These are phyloP conservation scores for Dicaeum eximium DNA, from an alignment of 2,113 vertebrate species.

Conservation along the genomic window DNA sequence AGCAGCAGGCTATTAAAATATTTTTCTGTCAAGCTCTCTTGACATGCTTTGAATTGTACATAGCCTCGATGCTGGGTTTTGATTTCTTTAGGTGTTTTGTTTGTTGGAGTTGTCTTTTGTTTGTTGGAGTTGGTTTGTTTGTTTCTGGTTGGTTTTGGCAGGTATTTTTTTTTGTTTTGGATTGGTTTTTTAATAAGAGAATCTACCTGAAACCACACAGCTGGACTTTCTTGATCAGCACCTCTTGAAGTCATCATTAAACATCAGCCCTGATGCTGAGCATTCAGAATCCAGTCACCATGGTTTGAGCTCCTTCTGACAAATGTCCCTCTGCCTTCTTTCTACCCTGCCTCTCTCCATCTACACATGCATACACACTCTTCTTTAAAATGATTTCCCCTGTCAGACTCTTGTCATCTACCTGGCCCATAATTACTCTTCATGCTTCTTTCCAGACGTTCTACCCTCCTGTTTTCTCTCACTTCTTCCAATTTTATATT, in stretches of 20 bases:
- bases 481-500: constrained; percentile 10
- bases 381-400: background rate
- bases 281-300: background rate
- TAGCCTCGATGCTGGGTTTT: background rate
- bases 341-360: background rate
- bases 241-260: background rate
- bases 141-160: background rate
- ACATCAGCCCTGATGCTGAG: background rate
- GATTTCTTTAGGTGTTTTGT: background rate
- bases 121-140: background rate
- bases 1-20: constrained; percentile 43
- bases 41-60: background rate
- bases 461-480: background rate
- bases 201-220: background rate
- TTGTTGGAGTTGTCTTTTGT: background rate
- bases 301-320: background rate
- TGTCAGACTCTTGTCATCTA: background rate
- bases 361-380: background rate
- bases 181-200: background rate
- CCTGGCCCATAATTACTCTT: background rate
- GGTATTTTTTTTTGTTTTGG: background rate
- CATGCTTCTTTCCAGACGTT: background rate
- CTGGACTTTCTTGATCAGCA: background rate
- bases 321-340: background rate
- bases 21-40: constrained; percentile 48